A percentile compares a stretch with the other conserved stretches of the same genome.
phyloP scores from a whole-genome alignment of 1,140 invertebrate species.

The Ostrea edulis region DNA sequence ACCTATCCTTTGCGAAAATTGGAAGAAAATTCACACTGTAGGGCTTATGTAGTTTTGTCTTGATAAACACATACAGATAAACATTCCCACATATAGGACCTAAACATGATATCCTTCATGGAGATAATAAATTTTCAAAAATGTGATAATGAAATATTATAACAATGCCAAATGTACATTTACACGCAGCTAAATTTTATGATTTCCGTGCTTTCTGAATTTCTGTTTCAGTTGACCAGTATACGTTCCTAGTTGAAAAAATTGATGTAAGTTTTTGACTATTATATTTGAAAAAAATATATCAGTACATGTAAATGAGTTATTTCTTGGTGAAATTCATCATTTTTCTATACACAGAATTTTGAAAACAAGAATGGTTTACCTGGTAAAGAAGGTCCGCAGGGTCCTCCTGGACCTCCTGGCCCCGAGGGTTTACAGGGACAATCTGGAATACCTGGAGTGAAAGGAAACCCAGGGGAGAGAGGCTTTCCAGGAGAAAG shows the following conservation, averaged over 20 bases:
- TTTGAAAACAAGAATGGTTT: constrained; percentile 5
- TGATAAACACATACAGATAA: too few species aligned
- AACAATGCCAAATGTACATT: too few species aligned
- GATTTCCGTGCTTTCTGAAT: background rate
- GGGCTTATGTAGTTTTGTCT: too few species aligned
- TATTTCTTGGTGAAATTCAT: background rate
- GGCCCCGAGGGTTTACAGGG: constrained; percentile 9
- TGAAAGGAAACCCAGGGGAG: background rate
- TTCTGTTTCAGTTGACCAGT: constrained; percentile 16
- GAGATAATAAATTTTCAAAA: too few species aligned
- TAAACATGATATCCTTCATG: too few species aligned
- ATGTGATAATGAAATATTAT: too few species aligned
- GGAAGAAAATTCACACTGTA: too few species aligned
- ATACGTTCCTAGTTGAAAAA: constrained; percentile 15
- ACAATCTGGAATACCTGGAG: background rate
- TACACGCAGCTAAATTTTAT: background rate
- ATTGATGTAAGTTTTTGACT: constrained; percentile 13
- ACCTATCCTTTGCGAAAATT: too few species aligned
- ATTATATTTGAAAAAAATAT: too few species aligned
- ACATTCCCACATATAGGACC: too few species aligned
- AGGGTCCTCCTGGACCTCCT: background rate
- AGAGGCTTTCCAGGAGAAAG: background rate
- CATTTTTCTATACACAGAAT: background rate
- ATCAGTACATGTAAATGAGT: too few species aligned
- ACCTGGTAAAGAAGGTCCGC: constrained; percentile 4